Evolutionary conservation across 2,888 invertebrate species (phyloP).

Genomic region (Cosmia trapezina): DNA sequence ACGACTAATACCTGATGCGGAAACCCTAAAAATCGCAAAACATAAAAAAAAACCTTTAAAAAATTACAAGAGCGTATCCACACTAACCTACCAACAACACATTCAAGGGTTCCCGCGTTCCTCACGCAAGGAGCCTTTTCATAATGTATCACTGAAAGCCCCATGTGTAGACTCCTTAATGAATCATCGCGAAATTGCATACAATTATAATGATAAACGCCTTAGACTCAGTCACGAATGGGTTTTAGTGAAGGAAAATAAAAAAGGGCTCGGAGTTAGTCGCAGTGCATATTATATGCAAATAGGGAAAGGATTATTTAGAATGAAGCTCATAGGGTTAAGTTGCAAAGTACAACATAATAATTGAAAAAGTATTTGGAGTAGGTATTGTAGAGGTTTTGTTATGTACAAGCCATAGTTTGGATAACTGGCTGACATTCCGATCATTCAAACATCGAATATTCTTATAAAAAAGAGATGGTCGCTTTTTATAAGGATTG

Average conservation of each 20-base stretch:
- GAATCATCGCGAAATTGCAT: constrained; percentile 82
- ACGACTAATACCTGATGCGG: too few species aligned
- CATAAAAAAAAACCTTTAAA: background rate
- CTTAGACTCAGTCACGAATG: constrained; percentile 62
- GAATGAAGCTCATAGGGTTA: background rate
- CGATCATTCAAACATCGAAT: too few species aligned
- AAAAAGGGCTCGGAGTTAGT: constrained; percentile 17
- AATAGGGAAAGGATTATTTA: background rate
- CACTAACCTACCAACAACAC: constrained; percentile 60
- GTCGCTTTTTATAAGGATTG: too few species aligned
- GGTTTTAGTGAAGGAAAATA: constrained; percentile 46
- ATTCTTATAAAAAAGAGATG: too few species aligned
- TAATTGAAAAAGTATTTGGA: too few species aligned
- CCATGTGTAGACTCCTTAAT: constrained; percentile 84
- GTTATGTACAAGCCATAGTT: too few species aligned
- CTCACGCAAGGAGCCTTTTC: constrained; percentile 84
- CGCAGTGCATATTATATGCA: constrained; percentile 21
- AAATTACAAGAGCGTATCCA: constrained; percentile 65
- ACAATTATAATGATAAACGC: constrained; percentile 76
- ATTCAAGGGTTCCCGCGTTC: constrained; percentile 81
- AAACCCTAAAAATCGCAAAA: background rate
- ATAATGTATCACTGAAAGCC: constrained; percentile 85
- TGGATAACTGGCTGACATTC: too few species aligned
- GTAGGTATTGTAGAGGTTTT: too few species aligned
- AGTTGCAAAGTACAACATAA: background rate